Base-by-base conservation (phyloP, 2,797 vertebrate genomes). In the Arremon aurantiirostris region DNA sequence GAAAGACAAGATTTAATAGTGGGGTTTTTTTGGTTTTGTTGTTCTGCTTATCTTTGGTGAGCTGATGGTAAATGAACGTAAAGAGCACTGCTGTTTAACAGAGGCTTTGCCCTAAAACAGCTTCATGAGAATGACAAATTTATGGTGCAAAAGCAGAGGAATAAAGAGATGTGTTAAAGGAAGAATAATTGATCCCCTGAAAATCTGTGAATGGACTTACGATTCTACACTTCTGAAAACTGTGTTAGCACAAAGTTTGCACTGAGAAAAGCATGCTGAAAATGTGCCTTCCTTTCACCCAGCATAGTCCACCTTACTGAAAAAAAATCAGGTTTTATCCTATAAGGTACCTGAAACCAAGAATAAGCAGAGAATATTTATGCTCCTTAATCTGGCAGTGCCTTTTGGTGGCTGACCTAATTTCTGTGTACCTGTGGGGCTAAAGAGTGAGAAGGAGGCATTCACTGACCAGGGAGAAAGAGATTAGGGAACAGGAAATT, bases 401-500 rank as follows among this genome's bases (percentile, higher is more conserved):
- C 60, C 49, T 94, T 88, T 80, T 66, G 53, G 65, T 73, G 80
- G 32, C 37, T 49, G 49, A 93, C 77, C 85, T 86, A 53, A 93
- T 86, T 94, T 91, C 73, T 79, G n/a, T 47, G n/a, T 89, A 94
- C 61, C 66, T 94, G 63, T 22, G 4, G 52, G 89, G 57, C 78
- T 94, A 53, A 80, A 2, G 7, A 84, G 63, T 64, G 49, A 94
- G 91, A 16, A 87, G 89, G 70, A 50, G 46, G 72, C 73, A 79
- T 91, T 95, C 59, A 32, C 24, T 70, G 84, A 84, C 73, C 56
- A 64, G 59, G 53, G 59, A 94, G 70, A 88, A 91, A 68, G 77
- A 84, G 94, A 96, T 93, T 94, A 95, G 56, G 70, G 75, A 88
- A 90, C 91, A 96, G 93, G 82, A 96, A 95, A 96, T 95, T 82